Base-by-base conservation (phyloP, 2,113 vertebrate genomes). In the Leptosomus discolor region DNA sequence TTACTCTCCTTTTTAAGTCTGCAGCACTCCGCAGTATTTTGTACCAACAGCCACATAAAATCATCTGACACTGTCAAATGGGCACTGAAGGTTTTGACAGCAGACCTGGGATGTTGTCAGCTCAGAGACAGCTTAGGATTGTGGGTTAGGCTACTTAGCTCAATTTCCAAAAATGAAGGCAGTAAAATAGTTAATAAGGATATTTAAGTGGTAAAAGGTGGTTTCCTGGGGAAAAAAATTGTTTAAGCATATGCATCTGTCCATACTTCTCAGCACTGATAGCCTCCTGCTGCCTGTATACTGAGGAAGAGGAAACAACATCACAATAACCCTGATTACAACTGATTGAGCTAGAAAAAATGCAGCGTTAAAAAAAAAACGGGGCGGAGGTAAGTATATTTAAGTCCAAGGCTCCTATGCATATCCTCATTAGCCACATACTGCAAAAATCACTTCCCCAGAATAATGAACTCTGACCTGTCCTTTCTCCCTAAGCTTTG, bases 81-180 rank as follows among this genome's bases (percentile, higher is more conserved):
- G 69, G 36, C 94, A 95, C 48, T 37, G 56, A 82, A 91, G 45
- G 32, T 64, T 95, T 95, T 91, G 50, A 71, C 78, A 90, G 65
- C 32, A 64, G 60, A 50, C 36, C 29, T 5, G 54, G 24, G 27
- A 21, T 87, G 30, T 58, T 93, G 43, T 67, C 58, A 94, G 27
- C 48, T 91, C 21, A 43, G 26, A 91, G 60, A 15, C 26, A 87
- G 12, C 14, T 46, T 61, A 45, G 36, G 23, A 61, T 53, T 73
- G 53, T 64, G 61, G 57, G 15, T n/a, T 58, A 88, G 34, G 41
- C 3, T 24, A 71, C 37, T 70, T 21, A 77, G 36, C 10, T 82
- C 83, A 69, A 26, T 91, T 45, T 91, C 61, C n/a, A 79, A 73
- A 94, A 84, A 57, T 24, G 27, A 84, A 89, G 48, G 39, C 12